These are phyloP conservation scores for Zelostemma sp. DNA, from an alignment of 1,140 invertebrate genomes.

Conservation along the genomic window DNA sequence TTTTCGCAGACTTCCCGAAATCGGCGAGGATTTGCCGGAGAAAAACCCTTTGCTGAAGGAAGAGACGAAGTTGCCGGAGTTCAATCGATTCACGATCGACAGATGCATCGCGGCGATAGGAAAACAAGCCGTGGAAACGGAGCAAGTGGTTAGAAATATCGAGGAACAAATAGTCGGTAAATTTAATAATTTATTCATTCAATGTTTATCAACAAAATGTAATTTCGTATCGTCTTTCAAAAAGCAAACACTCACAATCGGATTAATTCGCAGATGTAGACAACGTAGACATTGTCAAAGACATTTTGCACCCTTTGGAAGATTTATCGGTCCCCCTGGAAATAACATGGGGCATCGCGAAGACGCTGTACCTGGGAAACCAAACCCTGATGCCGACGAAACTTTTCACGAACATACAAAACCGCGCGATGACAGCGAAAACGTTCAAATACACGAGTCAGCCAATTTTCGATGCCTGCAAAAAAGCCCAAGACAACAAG, in stretches of 20 bases:
- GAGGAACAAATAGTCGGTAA: constrained; percentile 70
- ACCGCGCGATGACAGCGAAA: constrained; percentile 77
- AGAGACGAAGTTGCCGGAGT: constrained; percentile 80
- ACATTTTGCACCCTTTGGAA: constrained; percentile 85
- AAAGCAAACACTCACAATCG: constrained; percentile 19
- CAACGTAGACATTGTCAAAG: constrained; percentile 76
- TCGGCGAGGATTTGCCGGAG: constrained; percentile 83
- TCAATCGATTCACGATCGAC: constrained; percentile 84
- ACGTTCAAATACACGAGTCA: constrained; percentile 77
- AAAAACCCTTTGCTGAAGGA: constrained; percentile 82
- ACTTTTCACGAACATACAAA: constrained; percentile 81
- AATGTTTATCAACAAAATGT: background rate
- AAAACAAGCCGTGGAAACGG: constrained; percentile 85
- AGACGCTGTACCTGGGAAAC: constrained; percentile 85
- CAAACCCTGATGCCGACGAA: constrained; percentile 83
- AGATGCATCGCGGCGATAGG: constrained; percentile 86
- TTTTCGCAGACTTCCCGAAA: constrained; percentile 86
- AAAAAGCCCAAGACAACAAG: constrained; percentile 72
- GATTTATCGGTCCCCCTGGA: constrained; percentile 79
- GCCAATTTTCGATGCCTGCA: constrained; percentile 78
- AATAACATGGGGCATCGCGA: constrained; percentile 88
- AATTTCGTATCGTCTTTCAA: constrained; percentile 22
- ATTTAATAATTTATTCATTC: constrained; percentile 36
- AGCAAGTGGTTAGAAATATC: constrained; percentile 79
- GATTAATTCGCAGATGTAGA: constrained; percentile 53